Conservation (phyloP, 2,113 vertebrate genomes). For the Tympanuchus pallidicinctus region DNA sequence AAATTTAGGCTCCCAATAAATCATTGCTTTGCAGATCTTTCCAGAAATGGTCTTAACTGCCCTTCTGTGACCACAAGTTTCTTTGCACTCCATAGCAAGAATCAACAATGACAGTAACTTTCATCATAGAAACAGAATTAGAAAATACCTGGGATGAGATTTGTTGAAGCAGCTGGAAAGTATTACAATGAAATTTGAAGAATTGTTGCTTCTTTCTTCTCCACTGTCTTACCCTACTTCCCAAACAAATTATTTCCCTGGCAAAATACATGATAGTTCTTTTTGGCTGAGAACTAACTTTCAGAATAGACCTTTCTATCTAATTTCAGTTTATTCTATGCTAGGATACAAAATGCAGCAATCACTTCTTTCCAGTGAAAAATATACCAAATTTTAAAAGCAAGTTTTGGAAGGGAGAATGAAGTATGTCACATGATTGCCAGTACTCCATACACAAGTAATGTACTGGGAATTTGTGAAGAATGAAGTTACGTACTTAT, state of each 20-base stretch:
- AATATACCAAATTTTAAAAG: background rate
- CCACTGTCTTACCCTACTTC: background rate
- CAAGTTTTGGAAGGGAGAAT: rapidly evolving
- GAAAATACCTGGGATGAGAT: background rate
- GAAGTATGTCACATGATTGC: background rate
- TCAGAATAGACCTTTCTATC: background rate
- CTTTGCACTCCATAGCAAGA: background rate
- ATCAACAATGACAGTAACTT: background rate
- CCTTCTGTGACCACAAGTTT: background rate
- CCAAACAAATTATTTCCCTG: background rate
- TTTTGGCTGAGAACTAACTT: background rate
- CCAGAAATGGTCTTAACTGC: background rate
- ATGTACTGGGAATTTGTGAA: background rate
- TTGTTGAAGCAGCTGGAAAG: background rate
- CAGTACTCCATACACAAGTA: background rate
- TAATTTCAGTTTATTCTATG: background rate
- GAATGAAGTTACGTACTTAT: background rate
- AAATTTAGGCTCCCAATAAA: background rate
- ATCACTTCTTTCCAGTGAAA: background rate
- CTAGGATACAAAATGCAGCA: background rate
- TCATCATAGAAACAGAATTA: background rate
- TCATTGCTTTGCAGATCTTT: background rate
- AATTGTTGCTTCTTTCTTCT: background rate
- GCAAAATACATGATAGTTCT: background rate
- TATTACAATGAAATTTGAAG: background rate